These are phyloP conservation scores for Phortica variegata DNA, from an alignment of 1,140 invertebrate species.

Conservation along the genomic window DNA sequence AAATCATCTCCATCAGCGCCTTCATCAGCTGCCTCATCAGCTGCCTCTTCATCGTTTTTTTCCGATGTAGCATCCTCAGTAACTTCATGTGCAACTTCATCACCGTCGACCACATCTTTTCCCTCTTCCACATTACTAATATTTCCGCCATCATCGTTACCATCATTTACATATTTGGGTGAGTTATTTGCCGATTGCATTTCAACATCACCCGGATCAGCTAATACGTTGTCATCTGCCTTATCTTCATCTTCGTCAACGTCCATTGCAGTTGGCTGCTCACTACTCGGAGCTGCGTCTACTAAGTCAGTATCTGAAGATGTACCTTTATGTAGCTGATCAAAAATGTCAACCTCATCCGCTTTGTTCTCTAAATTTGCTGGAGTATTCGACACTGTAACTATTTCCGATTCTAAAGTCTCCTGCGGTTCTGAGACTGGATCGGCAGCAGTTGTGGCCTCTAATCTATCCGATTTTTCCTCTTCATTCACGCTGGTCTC, in stretches of 20 bases:
- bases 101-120: background rate
- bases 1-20: background rate
- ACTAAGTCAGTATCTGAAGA: slow-evolving; percentile 33
- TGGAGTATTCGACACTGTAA: too few relatives aligned
- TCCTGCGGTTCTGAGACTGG: too few relatives aligned
- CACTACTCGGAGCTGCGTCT: slow-evolving; percentile 52
- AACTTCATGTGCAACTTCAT: background rate
- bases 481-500: background rate
- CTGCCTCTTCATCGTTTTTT: background rate
- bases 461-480: slow-evolving; percentile 7
- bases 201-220: slow-evolving; percentile 6
- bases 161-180: background rate
- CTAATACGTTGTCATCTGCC: slow-evolving; percentile 23
- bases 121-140: slow-evolving; percentile 14
- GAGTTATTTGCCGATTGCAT: slow-evolving; percentile 10
- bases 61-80: slow-evolving; percentile 6
- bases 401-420: too few relatives aligned
- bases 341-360: too few relatives aligned
- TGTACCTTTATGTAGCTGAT: too few relatives aligned
- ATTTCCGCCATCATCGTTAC: slow-evolving; percentile 6
- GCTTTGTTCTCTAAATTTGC: too few relatives aligned
- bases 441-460: too few relatives aligned
- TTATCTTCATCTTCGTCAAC: slow-evolving; percentile 42
- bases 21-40: slow-evolving; percentile 11
- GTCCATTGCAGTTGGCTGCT: slow-evolving; percentile 43